Evolutionary conservation across 1,140 invertebrate species (phyloP), one percentile per base, ranked within the genome.

Genomic region (Pinna nobilis): DNA sequence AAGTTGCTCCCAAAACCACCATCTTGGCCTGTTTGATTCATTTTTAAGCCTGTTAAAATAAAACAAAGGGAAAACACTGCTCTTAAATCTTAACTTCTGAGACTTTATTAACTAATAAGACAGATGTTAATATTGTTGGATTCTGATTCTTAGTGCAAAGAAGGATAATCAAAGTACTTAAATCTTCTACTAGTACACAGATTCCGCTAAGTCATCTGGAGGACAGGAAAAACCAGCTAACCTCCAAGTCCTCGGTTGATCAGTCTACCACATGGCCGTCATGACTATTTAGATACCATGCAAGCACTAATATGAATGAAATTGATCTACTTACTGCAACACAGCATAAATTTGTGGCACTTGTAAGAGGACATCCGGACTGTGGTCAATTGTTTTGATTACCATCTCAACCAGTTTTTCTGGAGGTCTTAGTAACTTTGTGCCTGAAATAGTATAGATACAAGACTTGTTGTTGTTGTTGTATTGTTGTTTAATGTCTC

Each of bases 311-410:
- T 18, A 53, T 25, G 18, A 37, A 11, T 70, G 30, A 11, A 47
- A 25, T 15, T 20, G 39, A 25, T 60, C 3, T 35, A 83, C 82
- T 66, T 78, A 83, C 83, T 82, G 80, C 15, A 86, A 66, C 55
- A 66, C 78, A 23, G 73, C 77, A 63, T 86, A 86, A 39, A 86
- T 83, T 50, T 86, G 84, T 41, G 84, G 83, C n/a, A 86, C 84
- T 72, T 86, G 84, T 3, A 86, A 57, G 11, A 86, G 67, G n/a
- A 80, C 83, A 78, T 86, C 81, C 60, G 84, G 84, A 70, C 83
- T 84, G 9, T 64, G 70, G 55, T 74, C 69, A n/a, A 86, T 78
- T n/a, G 82, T 74, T 49, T 80, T 70, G 6, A 79, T 80, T 13
- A 86, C 84, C 18, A 86, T 63, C 63, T 86, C 83, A 3, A 86